Base-by-base conservation (phyloP, 2,797 vertebrate species). In the Pampus argenteus region DNA sequence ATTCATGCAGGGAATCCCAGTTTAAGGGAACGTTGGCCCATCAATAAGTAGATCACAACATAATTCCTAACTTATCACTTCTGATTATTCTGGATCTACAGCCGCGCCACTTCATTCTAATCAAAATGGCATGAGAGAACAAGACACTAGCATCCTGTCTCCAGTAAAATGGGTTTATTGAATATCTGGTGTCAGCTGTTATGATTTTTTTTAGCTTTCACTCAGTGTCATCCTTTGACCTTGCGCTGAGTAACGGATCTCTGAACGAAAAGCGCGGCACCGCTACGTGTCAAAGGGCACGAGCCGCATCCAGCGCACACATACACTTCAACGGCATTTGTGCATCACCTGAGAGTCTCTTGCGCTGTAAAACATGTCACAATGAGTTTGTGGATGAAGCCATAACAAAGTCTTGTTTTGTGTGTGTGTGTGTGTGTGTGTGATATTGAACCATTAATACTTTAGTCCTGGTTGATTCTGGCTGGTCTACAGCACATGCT, bases 201-300 rank as follows among this genome's bases (percentile, higher is more conserved):
- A 18, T 38, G 72, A 47, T 60, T 66, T 69, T 38, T 47, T 66
- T 69, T 38, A 45, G 20, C 62, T 63, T 48, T 40, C 14, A 20
- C 54, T 67, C 48, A 47, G 49, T 38, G 81, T 66, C 63, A 52
- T 78, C 47, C 49, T 59, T 25, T 72, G 66, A 69, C 69, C 76
- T 76, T 64, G 48, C 23, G 67, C 50, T 26, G 67, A 68, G 66
- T 51, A 74, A 59, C 49, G 31, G 28, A 62, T 58, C 23, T 31
- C 38, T 14, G 5, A 26, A 17, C 45, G 20, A 44, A 66, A 51
- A 67, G 26, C 72, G 25, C 5, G 0, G 2, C 36, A 2, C 55
- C 44, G 67, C 50, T 55, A n/a, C 45, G 18, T 44, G 66, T 66
- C 56, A 75, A 17, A 56, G 42, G 56, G 50, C 10, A 40, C 1